Percentiles rank a stretch among this genome's conserved stretches.
Conservation (phyloP, 1,140 invertebrate species). For the Geopemphigus sp. region DNA sequence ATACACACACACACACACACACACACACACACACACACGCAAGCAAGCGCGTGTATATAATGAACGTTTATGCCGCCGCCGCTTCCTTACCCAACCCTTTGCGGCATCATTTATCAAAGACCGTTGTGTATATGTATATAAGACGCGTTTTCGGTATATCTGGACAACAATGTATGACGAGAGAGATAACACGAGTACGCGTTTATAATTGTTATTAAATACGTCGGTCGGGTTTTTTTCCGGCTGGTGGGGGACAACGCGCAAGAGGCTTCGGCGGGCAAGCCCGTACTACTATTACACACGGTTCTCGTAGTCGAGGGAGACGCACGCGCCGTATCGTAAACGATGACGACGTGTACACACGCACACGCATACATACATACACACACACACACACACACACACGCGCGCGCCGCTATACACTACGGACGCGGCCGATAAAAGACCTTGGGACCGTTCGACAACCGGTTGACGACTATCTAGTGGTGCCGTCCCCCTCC, state of each 20-base stretch:
- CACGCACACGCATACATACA: too few species aligned
- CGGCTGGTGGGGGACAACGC: too few species aligned
- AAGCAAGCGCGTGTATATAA: slow-evolving; percentile 3
- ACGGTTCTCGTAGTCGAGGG: too few species aligned
- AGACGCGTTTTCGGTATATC: too few species aligned
- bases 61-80: slow-evolving; percentile 38
- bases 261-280: too few species aligned
- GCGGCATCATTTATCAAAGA: slow-evolving; percentile 28
- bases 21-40: not conserved
- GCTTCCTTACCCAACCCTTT: not conserved
- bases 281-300: too few species aligned
- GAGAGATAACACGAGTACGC: not conserved
- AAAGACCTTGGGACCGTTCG: not conserved
- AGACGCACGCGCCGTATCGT: not conserved
- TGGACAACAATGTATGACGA: not conserved
- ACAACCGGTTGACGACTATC: slow-evolving; percentile 1
- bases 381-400: too few species aligned
- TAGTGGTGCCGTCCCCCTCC: too few species aligned
- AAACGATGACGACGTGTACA: too few species aligned
- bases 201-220: slow-evolving; percentile 19
- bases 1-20: too few species aligned
- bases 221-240: not conserved
- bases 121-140: not conserved
- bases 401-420: too few species aligned
- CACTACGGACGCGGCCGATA: too few species aligned